These are phyloP conservation scores for Galago senegalensis DNA, from an alignment of 2,797 vertebrate species.

Conservation along the genomic window DNA sequence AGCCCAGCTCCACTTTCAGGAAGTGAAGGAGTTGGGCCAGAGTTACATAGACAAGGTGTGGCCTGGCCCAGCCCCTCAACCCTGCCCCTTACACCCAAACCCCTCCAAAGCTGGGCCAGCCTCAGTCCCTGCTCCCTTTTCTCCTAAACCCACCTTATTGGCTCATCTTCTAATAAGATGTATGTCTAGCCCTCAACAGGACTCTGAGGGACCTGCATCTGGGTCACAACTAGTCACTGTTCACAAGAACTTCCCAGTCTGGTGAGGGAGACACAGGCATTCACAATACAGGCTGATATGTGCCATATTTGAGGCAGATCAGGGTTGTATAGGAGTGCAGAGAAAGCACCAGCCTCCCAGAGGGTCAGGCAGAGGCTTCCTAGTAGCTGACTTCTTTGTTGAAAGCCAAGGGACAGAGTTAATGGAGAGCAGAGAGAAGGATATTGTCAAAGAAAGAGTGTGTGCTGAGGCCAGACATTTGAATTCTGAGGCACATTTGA, in stretches of 20 bases:
- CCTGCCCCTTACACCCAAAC: not conserved
- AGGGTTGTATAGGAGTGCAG: not conserved
- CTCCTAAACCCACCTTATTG: no score
- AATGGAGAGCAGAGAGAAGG: not conserved
- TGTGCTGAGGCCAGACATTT: not conserved
- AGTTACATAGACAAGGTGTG: slow-evolving; percentile 92
- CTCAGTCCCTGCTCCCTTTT: not conserved
- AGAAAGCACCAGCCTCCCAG: not conserved
- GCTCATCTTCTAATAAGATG: not conserved
- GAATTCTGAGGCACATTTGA: not conserved
- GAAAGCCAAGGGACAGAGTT: not conserved
- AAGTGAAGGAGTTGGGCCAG: slow-evolving; percentile 91
- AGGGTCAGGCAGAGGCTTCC: not conserved
- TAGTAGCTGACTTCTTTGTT: not conserved
- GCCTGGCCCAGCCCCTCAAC: not conserved
- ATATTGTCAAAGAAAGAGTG: not conserved
- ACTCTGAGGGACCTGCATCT: not conserved
- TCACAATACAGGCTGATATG: not conserved
- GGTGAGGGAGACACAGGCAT: not conserved
- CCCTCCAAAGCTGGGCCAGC: not conserved
- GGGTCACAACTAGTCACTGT: not conserved
- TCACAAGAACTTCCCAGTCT: not conserved
- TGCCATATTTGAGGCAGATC: not conserved
- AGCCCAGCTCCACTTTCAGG: slow-evolving; percentile 91
- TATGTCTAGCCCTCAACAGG: not conserved